These are phyloP conservation scores for Lycocerus yunnanus DNA, from an alignment of 2,888 invertebrate genomes.

Conservation along the genomic window DNA sequence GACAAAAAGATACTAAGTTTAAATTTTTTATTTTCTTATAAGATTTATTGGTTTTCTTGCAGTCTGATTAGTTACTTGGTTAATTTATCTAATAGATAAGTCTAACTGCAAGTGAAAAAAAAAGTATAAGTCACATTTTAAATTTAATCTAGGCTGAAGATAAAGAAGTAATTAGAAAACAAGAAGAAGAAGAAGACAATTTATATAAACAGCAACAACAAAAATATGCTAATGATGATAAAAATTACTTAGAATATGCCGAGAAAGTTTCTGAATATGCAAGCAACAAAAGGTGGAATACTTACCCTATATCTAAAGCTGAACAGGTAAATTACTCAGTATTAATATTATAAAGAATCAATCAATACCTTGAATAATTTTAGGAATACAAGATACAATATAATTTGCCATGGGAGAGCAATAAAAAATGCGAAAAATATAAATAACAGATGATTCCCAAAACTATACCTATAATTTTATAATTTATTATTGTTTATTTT, in stretches of 20 bases:
- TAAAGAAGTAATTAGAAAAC: slow-evolving; percentile 23
- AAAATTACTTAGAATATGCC: slow-evolving; percentile 60
- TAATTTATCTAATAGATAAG: no score
- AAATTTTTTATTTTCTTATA: no score
- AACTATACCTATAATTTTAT: not conserved
- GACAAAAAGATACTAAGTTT: no score
- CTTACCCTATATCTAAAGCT: slow-evolving; percentile 56
- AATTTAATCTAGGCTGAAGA: slow-evolving; percentile 37
- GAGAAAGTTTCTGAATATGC: slow-evolving; percentile 57
- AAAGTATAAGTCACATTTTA: no score
- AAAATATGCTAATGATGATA: slow-evolving; percentile 57
- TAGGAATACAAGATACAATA: slow-evolving; percentile 20
- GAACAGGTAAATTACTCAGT: slow-evolving; percentile 50
- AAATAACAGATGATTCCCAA: not conserved
- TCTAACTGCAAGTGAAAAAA: no score
- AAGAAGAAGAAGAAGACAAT: slow-evolving; percentile 31
- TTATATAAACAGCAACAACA: slow-evolving; percentile 53
- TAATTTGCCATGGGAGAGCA: not conserved
- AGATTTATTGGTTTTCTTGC: no score
- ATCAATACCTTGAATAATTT: not conserved
- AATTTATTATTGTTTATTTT: not conserved
- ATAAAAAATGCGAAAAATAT: not conserved
- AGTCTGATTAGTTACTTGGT: no score
- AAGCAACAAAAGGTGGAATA: slow-evolving; percentile 52
- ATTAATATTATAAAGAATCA: not conserved